These are phyloP conservation scores for Nomada fabriciana DNA, from an alignment of 2,888 invertebrate genomes.

Conservation along the genomic window DNA sequence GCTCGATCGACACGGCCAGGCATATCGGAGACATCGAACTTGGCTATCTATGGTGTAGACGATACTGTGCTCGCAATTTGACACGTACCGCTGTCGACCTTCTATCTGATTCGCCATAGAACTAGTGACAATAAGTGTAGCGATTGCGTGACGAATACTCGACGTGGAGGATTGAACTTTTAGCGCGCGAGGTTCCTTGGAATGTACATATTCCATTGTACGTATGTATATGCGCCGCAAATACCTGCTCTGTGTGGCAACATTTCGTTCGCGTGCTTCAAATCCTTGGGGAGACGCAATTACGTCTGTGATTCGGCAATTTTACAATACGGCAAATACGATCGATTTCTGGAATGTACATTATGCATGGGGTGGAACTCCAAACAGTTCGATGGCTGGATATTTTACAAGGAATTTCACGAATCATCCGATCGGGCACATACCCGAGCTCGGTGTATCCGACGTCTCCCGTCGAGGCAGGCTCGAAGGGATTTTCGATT, in stretches of 20 bases:
- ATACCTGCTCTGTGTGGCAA: too few species aligned
- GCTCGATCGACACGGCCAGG: constrained; percentile 13
- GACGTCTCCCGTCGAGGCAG: constrained; percentile 20
- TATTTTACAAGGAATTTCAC: constrained; percentile 14
- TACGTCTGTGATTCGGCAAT: too few species aligned
- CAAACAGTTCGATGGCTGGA: background rate
- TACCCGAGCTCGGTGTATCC: constrained; percentile 43
- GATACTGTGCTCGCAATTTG: background rate
- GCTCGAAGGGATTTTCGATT: constrained; percentile 25
- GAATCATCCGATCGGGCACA: constrained; percentile 31
- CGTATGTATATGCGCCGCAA: background rate
- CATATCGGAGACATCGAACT: background rate
- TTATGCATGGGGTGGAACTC: background rate
- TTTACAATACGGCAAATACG: too few species aligned
- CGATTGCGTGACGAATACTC: background rate
- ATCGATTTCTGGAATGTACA: background rate
- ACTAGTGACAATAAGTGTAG: background rate
- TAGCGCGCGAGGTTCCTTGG: background rate
- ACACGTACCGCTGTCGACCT: constrained; percentile 9
- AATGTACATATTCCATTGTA: background rate
- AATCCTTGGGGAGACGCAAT: too few species aligned
- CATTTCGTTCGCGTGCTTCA: too few species aligned
- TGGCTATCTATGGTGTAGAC: background rate
- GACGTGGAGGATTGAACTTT: background rate
- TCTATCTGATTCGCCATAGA: background rate